Evolutionary conservation across 1,140 invertebrate genomes (phyloP), one percentile per base, ranked within the genome.

Genomic region (Aphidius gifuensis): DNA sequence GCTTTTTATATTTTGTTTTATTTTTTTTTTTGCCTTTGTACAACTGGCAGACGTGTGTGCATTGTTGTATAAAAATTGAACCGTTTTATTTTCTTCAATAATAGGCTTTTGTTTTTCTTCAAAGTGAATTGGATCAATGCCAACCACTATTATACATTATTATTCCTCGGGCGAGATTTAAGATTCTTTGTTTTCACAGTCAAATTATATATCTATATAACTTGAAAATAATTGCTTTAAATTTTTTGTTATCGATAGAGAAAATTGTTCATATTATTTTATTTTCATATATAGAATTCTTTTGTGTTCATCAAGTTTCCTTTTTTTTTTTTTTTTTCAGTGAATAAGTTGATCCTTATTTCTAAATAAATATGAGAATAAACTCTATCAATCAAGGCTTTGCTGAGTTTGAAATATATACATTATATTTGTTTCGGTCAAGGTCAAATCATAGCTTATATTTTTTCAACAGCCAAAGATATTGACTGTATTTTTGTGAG

Each of bases 401-500:
- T 43, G 40, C 7, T 38, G 53, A 9, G 8, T 6, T n/a, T 6
- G 39, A 16, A 11, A 16, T 49, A 44, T 55, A 43, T 55, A 55
- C 40, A 9, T 11, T 3, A 43, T 9, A 9, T 42, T 55, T n/a
- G 11, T 55, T 32, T 9, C 40, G 53, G 53, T 55, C 53, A 55
- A 55, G 53, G 53, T 55, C 39, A 21, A 32, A 32, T 32, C 4
- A 11, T 39, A 38, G 11, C 8, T 51, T 53, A 32, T 32, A 16
- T 53, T 43, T 11, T 55, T 55, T 55, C 39, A 55, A 38, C 53
- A 55, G 53, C 5, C 39, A 16, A 55, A 55, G 53, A 55, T 55
- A 55, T 55, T 43, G 53, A 23, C 2, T 32, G 23, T 32, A 3
- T 32, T 42, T 40, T 40, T 55, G 53, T 55, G 39, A 55, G 53